A percentile compares a stretch with the other conserved stretches of the same genome.
These are phyloP conservation scores for Montipora capricornis DNA, from an alignment of 64 coral and sea anemone species.

Conservation along the genomic window DNA sequence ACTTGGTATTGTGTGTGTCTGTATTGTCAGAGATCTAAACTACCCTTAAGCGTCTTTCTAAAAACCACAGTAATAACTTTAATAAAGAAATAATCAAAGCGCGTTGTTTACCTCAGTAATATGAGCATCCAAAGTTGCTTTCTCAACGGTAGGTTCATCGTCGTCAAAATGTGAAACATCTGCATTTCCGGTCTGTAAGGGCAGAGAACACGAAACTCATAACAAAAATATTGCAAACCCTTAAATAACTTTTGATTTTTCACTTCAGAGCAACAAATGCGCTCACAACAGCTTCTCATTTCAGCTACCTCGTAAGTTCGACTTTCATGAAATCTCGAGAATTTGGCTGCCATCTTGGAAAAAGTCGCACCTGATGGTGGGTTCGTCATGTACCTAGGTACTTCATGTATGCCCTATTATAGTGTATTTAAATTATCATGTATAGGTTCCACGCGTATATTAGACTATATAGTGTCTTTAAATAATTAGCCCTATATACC, in stretches of 20 bases:
- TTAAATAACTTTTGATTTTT: not conserved
- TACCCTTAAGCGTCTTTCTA: too few species aligned
- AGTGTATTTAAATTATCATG: too few species aligned
- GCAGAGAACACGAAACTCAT: conserved; percentile 23
- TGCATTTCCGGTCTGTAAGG: conserved; percentile 73
- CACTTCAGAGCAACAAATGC: not conserved
- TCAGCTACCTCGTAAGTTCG: conserved; percentile 83
- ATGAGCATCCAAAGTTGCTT: conserved; percentile 81
- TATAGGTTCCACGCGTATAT: too few species aligned
- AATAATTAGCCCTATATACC: too few species aligned
- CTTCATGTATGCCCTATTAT: too few species aligned
- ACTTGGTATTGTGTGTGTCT: too few species aligned
- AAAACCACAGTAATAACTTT: too few species aligned
- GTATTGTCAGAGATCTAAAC: too few species aligned
- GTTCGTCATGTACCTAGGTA: too few species aligned
- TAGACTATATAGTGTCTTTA: too few species aligned
- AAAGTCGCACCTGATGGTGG: not conserved
- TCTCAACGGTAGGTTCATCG: conserved; percentile 87
- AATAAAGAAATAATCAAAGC: too few species aligned
- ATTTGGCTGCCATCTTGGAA: conserved; percentile 94
- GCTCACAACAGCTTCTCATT: not conserved
- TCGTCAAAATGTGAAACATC: conserved; percentile 86
- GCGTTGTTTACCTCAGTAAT: conserved; percentile 75
- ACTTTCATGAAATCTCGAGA: conserved; percentile 94
- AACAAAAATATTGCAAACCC: conserved; percentile 12